Evolutionary conservation across 2,888 invertebrate genomes (phyloP).

Genomic region (Clitarchus hookeri): DNA sequence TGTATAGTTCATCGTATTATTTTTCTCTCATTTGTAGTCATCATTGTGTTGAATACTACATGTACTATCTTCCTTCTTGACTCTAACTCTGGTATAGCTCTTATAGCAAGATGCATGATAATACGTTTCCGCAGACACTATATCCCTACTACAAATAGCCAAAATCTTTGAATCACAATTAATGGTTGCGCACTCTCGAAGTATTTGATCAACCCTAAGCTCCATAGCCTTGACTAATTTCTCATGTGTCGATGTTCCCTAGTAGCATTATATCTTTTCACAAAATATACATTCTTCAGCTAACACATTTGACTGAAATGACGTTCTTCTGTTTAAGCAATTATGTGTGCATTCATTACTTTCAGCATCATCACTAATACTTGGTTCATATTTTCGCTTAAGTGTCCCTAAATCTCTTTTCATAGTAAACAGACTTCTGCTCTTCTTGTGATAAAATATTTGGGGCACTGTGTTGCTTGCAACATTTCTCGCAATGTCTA

Average conservation of each 20-base stretch:
- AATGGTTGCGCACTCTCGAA: slow-evolving; percentile 20
- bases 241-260: not conserved
- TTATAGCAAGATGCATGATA: not conserved
- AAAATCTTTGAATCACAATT: slow-evolving; percentile 1
- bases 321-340: not conserved
- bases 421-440: not conserved
- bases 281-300: no score
- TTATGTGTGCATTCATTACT: not conserved
- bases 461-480: no score
- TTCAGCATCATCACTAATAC: not conserved
- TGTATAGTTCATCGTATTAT: no score
- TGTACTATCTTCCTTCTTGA: not conserved
- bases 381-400: not conserved
- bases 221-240: not conserved
- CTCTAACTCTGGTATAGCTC: not conserved
- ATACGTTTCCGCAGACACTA: not conserved
- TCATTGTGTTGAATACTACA: not conserved
- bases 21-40: no score
- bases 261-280: not conserved
- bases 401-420: no score
- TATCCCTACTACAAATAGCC: no score
- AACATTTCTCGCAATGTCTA: not conserved
- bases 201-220: not conserved
- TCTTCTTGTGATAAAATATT: not conserved
- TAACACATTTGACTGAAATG: not conserved